Base-by-base conservation (phyloP, 2,888 invertebrate genomes). In the Drosophila macrospina region DNA sequence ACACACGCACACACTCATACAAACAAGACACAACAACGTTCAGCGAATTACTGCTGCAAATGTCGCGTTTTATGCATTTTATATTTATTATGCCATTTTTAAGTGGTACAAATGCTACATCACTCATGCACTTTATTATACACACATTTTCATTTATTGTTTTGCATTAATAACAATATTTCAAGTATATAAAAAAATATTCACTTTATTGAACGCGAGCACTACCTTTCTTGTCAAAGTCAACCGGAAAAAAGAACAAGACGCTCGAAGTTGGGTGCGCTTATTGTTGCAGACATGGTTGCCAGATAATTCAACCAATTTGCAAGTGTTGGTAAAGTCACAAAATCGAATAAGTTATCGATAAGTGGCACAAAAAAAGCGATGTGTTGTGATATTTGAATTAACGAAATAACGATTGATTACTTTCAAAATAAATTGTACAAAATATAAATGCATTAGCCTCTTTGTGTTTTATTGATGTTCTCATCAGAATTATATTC, bases 171-270 rank as follows among this genome's bases (percentile, higher is more conserved):
- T 24, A 47, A 45, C 39, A 55, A 59, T 66, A 69, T 36, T 45
- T 59, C 11, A 52, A 55, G 55, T 56, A 59, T 55, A 67, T 66
- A 76, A 79, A 69, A 66, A 57, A 8, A 36, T 63, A 61, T 66
- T 71, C 64, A 75, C 69, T 39, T 39, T 61, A 75, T 75, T 72
- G 79, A 68, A 80, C 59, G 70, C 69, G 74, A 76, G 80, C 76
- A 88, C 81, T 91, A 92, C 92, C 91, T 92, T 91, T 89, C 87
- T 89, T 88, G 89, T 86, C 85, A 90, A 91, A 90, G 80, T 88
- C 82, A 91, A 92, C 91, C 92, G 92, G 92, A 92, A 92, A 91
- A 92, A 92, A 91, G 91, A 82, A 85, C 88, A 84, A 74, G 54
- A 68, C 73, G 72, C 41, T 54, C 80, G 83, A 92, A 91, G 91